phyloP scores from a whole-genome alignment of 2,888 invertebrate species.

The Hyposoter didymator region DNA sequence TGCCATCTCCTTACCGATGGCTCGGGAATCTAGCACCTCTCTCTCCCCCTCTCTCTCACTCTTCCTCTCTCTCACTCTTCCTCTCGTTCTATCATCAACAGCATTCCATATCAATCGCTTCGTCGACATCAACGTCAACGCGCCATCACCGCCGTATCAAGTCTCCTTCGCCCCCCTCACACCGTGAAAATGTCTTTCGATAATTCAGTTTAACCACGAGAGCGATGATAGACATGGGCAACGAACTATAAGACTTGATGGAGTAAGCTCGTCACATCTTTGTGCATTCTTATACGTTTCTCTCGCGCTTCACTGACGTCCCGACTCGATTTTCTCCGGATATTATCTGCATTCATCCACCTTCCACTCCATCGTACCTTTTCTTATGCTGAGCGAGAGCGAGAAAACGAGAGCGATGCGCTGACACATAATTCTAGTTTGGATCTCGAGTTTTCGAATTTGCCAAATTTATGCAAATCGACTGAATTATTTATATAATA shows the following conservation, averaged over 20 bases:
- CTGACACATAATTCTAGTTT: conserved; percentile 13
- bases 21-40: background rate
- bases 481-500: background rate
- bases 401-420: background rate
- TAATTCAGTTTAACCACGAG: conserved; percentile 42
- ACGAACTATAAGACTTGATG: conserved; percentile 8
- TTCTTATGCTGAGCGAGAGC: background rate
- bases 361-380: background rate
- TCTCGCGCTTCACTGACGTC: conserved; percentile 4
- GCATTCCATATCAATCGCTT: conserved; percentile 23
- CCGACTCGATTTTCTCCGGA: conserved; percentile 20
- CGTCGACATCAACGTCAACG: conserved; percentile 25
- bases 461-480: background rate
- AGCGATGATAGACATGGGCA: conserved; percentile 1
- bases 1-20: background rate
- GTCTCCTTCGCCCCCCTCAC: background rate
- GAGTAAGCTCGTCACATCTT: conserved; percentile 36
- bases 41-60: conserved; percentile 9
- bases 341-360: conserved; percentile 32
- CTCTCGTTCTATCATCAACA: conserved; percentile 3
- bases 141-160: conserved; percentile 4
- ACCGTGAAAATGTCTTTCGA: conserved; percentile 18
- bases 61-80: conserved; percentile 22
- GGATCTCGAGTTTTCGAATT: conserved; percentile 1
- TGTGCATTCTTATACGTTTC: conserved; percentile 7